Conservation (phyloP, 2,113 vertebrate genomes). For the Osmerus mordax region DNA sequence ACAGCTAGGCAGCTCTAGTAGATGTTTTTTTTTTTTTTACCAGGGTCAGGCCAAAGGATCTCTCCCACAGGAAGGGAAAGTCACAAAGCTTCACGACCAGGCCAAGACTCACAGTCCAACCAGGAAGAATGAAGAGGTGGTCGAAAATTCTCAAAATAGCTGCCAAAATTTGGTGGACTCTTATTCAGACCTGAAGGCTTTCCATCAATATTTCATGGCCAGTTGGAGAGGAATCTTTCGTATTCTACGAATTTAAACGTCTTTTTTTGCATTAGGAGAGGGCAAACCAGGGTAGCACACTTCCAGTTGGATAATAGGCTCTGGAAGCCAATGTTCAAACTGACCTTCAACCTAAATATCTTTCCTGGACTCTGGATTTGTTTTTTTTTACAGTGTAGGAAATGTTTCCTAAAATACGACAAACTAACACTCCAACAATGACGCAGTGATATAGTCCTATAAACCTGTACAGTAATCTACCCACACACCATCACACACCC, state of each 20-base stretch:
- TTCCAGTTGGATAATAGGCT: constrained; percentile 20
- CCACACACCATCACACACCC: no score
- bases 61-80: background rate
- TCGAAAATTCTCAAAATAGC: constrained; percentile 29
- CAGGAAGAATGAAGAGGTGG: constrained; percentile 8
- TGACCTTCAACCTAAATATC: constrained; percentile 5
- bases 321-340: constrained; percentile 18
- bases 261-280: constrained; percentile 6
- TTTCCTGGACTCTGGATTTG: constrained; percentile 7
- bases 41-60: background rate
- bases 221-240: constrained; percentile 30
- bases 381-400: background rate
- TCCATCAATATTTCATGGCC: constrained; percentile 48
- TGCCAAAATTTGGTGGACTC: constrained; percentile 11
- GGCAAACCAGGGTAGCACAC: constrained; percentile 17
- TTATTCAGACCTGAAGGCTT: constrained; percentile 44
- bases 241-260: constrained; percentile 44
- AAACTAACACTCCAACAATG: background rate
- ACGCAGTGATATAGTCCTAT: no score
- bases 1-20: no score
- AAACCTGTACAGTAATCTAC: no score
- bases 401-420: background rate
- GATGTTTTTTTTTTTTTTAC: background rate
- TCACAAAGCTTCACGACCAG: background rate
- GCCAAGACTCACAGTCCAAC: constrained; percentile 18